Conservation (phyloP, 2,797 vertebrate species). For the Cuculus canorus region DNA sequence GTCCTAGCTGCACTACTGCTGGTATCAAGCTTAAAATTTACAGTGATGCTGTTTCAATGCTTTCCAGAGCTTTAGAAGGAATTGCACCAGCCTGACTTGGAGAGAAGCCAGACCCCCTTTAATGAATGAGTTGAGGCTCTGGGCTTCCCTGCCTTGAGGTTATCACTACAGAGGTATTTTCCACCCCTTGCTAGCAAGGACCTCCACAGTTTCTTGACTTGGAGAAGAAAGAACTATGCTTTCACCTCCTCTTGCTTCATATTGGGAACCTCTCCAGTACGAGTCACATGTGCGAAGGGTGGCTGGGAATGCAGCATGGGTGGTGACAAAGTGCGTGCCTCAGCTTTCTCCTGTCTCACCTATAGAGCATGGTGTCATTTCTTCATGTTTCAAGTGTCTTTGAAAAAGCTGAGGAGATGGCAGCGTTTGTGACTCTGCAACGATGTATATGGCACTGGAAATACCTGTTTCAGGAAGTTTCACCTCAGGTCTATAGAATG, state of each 20-base stretch:
- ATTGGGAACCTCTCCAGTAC: not conserved
- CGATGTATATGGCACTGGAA: not conserved
- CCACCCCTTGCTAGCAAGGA: not conserved
- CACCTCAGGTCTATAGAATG: conserved; percentile 25
- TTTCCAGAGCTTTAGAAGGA: not conserved
- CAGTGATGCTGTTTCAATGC: not conserved
- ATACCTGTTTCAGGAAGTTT: conserved; percentile 52
- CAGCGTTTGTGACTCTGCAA: not conserved
- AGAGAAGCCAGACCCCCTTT: not conserved
- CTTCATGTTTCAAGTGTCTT: not conserved
- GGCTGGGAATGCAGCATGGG: not conserved
- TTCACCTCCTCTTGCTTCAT: not conserved
- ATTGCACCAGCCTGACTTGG: not conserved
- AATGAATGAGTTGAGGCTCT: not conserved
- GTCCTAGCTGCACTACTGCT: not conserved
- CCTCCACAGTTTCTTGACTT: not conserved
- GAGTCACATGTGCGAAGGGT: not conserved
- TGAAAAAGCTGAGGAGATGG: not conserved
- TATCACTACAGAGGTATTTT: not conserved
- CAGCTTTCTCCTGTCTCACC: not conserved
- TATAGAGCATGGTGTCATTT: not conserved
- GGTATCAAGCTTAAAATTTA: not conserved
- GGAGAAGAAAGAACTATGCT: not conserved
- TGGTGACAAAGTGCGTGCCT: not conserved
- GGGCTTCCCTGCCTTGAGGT: not conserved